phyloP scores from a whole-genome alignment of 2,113 vertebrate genomes.

The Eurystomus gularis region DNA sequence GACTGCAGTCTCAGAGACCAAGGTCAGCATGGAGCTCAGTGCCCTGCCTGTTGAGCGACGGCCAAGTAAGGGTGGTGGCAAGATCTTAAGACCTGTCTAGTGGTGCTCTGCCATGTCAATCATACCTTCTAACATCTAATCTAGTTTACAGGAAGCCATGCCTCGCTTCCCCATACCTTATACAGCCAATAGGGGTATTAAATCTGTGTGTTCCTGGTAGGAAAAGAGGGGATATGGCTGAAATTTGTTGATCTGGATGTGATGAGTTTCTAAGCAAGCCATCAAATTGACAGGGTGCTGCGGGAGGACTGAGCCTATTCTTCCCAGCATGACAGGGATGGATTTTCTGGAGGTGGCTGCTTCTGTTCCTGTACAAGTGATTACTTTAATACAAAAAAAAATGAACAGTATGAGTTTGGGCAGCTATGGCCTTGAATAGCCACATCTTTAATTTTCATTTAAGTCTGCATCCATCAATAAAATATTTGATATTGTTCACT shows the following conservation, averaged over 20 bases:
- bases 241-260: neutral
- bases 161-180: neutral
- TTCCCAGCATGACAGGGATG: constrained; percentile 38
- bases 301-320: constrained; percentile 22
- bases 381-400: constrained; percentile 53
- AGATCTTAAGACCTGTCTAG: neutral
- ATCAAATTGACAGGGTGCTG: neutral
- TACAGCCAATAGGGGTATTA: neutral
- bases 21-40: neutral
- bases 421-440: constrained; percentile 47
- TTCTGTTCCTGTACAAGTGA: constrained; percentile 54
- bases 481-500: constrained; percentile 48
- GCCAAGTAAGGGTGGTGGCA: neutral
- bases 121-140: neutral
- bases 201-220: neutral
- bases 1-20: neutral
- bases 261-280: neutral
- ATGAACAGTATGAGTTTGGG: constrained; percentile 38
- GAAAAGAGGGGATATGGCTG: neutral
- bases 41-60: neutral
- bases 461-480: constrained; percentile 63
- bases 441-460: constrained; percentile 61
- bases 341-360: constrained; percentile 53
- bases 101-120: neutral
- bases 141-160: neutral